Conservation (phyloP, 1,140 invertebrate species). For the Megalopta genalis region DNA sequence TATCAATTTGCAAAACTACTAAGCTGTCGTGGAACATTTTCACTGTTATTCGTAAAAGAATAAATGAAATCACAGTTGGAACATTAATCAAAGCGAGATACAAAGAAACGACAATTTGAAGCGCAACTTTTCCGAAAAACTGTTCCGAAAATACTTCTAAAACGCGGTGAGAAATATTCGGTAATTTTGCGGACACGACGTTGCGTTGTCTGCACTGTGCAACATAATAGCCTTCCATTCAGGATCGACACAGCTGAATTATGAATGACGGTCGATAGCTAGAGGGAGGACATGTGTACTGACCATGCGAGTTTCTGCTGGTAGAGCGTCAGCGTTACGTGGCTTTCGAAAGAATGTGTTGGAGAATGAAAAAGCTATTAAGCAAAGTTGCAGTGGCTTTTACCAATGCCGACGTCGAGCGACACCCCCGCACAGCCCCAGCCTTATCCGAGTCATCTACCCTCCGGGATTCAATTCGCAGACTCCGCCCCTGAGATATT, state of each 20-base stretch:
- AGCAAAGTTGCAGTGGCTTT: slow-evolving; percentile 6
- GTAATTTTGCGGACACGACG: slow-evolving; percentile 61
- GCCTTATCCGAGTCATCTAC: slow-evolving; percentile 35
- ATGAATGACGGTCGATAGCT: slow-evolving; percentile 78
- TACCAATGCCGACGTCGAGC: background rate
- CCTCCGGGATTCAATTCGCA: slow-evolving; percentile 34
- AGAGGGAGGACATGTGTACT: slow-evolving; percentile 43
- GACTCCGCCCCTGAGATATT: slow-evolving; percentile 6
- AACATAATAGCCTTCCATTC: slow-evolving; percentile 69
- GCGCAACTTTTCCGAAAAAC: too few species aligned
- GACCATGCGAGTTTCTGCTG: slow-evolving; percentile 20
- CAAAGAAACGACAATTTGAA: too few species aligned
- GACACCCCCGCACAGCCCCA: background rate
- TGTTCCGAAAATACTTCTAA: too few species aligned
- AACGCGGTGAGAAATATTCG: slow-evolving; percentile 28
- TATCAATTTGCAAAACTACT: too few species aligned
- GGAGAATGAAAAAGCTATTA: slow-evolving; percentile 37
- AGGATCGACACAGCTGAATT: slow-evolving; percentile 76
- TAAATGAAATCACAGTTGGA: too few species aligned
- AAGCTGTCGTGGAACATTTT: too few species aligned
- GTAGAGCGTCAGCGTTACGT: slow-evolving; percentile 37
- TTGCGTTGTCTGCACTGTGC: slow-evolving; percentile 57
- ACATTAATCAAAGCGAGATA: too few species aligned
- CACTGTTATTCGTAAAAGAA: too few species aligned
- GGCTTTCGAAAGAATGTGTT: slow-evolving; percentile 35